Conservation (phyloP, 2,113 vertebrate genomes). For the Dipodomys merriami region DNA sequence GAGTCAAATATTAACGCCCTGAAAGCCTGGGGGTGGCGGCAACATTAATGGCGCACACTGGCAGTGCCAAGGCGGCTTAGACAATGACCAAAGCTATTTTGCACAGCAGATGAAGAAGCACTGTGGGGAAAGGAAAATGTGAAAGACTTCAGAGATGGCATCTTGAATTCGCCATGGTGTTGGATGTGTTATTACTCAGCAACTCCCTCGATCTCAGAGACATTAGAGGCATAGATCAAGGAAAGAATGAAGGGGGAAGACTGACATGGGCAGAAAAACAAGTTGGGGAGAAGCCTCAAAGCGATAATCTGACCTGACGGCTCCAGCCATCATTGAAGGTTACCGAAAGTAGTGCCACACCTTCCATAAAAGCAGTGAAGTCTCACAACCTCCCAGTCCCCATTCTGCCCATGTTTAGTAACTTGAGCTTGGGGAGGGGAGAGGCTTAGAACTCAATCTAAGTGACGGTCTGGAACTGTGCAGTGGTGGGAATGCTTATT, state of each 20-base stretch:
- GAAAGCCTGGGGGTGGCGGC: neutral
- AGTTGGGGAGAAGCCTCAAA: neutral
- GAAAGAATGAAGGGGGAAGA: neutral
- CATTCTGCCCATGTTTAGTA: neutral
- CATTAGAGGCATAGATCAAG: neutral
- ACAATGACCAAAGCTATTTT: slow-evolving; percentile 10
- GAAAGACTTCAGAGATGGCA: neutral
- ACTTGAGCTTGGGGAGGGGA: neutral
- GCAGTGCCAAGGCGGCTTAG: neutral
- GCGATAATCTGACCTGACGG: neutral
- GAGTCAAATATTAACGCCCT: slow-evolving; percentile 59
- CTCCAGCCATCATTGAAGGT: neutral
- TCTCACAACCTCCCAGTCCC: neutral
- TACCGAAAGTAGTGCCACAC: neutral
- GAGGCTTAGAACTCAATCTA: neutral
- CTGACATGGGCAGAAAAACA: neutral
- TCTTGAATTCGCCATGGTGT: neutral
- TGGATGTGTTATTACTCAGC: neutral
- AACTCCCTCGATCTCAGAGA: neutral
- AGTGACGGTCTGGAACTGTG: neutral
- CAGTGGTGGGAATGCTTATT: neutral
- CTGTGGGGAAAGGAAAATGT: neutral
- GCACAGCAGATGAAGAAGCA: neutral
- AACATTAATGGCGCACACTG: slow-evolving; percentile 29
- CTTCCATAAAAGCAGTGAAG: neutral